These are phyloP conservation scores for Neopelma chrysocephalum DNA, from an alignment of 2,797 vertebrate species.

Conservation along the genomic window DNA sequence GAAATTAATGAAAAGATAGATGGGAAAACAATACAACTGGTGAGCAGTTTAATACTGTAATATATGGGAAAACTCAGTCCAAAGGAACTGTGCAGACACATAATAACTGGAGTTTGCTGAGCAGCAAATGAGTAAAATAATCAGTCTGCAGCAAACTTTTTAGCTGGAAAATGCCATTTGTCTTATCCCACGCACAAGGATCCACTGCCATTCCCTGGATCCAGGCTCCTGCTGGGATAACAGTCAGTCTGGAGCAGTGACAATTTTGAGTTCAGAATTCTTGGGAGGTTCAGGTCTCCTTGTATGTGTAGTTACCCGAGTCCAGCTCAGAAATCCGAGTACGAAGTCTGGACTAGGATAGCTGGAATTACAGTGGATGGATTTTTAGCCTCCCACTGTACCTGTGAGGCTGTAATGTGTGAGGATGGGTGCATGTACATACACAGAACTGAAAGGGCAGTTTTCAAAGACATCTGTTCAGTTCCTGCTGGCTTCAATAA, in stretches of 20 bases:
- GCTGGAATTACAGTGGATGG: neutral
- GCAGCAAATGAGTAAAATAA: neutral
- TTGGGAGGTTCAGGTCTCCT: neutral
- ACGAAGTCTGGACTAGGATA: neutral
- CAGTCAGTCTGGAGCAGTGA: neutral
- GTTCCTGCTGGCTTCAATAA: neutral
- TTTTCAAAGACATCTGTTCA: slow-evolving; percentile 4
- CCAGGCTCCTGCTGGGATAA: neutral
- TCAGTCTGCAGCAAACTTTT: neutral
- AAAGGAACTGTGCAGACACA: neutral
- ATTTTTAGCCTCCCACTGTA: neutral
- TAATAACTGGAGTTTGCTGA: neutral
- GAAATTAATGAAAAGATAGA: neutral
- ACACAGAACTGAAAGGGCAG: neutral
- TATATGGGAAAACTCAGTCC: neutral
- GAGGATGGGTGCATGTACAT: neutral
- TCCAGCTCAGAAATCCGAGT: neutral
- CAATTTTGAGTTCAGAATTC: neutral
- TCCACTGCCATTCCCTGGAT: neutral
- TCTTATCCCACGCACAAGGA: neutral
- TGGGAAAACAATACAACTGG: neutral
- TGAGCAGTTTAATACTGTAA: neutral
- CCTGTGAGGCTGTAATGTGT: neutral
- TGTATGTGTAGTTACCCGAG: neutral
- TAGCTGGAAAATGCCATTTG: neutral